Evolutionary conservation across 2,113 vertebrate genomes (phyloP), one percentile per base, ranked within the genome.

Genomic region (Semnornis frantzii): DNA sequence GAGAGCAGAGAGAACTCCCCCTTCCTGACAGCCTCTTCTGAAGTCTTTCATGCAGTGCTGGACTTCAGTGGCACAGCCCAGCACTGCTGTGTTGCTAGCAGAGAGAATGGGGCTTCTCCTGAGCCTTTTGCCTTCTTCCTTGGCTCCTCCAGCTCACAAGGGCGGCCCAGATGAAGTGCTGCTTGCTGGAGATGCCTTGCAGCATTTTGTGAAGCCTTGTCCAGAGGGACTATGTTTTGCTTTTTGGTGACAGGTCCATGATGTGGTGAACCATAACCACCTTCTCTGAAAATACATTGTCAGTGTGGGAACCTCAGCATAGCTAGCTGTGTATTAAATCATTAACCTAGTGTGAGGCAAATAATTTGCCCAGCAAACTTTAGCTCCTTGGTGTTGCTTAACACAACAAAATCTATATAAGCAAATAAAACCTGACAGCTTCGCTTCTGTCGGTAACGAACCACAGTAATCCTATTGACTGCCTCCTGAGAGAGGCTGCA

Each of bases 131-230:
- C 6, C 28, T 52, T 60, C 62, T 13, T 82, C 62, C 57, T 10
- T 10, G 3, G 42, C 44, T 3, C 33, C 44, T 64, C 44, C 0
- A 0, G 50, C 62, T 23, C 48, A 31, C 0, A 1, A 52, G 39
- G 20, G 73, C 62, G 74, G 39, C 63, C 44, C 2, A 2, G 3
- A 15, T 2, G 3, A 65, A 69, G 46, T 1, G 2, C 63, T 28
- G 12, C 69, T 85, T 18, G 52, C 64, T 24, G 60, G 48, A 62
- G 46, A 14, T 1, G 1, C 55, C 60, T 54, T 6, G 4, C 55
- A 81, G 78, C 4, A 5, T 14, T 81, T 84, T 70, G 46, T 42
- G 68, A 87, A 72, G 70, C 13, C n/a, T 74, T 74, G 58, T 92
- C 37, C 75, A 9, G 6, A 30, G 34, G n/a, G 34, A 87, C 9